Conservation (phyloP, 2,113 vertebrate genomes). For the Leptosomus discolor region DNA sequence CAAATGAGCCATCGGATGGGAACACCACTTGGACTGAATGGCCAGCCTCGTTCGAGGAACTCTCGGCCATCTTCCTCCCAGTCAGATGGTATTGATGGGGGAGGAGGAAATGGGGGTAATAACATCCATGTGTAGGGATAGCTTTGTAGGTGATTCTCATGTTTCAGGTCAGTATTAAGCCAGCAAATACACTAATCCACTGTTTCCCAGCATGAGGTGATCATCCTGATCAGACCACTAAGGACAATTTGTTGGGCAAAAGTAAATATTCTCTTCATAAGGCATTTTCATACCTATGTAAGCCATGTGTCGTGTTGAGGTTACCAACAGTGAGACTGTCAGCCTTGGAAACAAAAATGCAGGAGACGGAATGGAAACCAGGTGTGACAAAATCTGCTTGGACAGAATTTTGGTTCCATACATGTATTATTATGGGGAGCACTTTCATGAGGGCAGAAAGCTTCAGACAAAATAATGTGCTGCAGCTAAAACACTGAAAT, state of each 20-base stretch:
- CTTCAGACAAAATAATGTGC: neutral
- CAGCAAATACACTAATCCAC: neutral
- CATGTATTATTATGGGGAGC: neutral
- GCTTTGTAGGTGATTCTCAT: neutral
- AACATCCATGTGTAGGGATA: slow-evolving; percentile 73
- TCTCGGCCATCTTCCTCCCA: slow-evolving; percentile 85
- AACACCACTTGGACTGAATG: slow-evolving; percentile 66
- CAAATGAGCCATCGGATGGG: slow-evolving; percentile 84
- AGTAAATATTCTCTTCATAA: neutral
- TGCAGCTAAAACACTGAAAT: neutral
- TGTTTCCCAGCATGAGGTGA: neutral
- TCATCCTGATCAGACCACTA: neutral
- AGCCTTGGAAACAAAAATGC: neutral
- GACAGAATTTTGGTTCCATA: neutral
- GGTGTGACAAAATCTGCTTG: neutral
- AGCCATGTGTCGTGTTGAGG: neutral
- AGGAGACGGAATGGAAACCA: neutral
- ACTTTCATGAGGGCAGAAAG: neutral
- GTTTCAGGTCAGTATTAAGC: neutral
- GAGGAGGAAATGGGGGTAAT: slow-evolving; percentile 38
- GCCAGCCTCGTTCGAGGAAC: slow-evolving; percentile 75
- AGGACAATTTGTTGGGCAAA: neutral
- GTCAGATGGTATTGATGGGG: slow-evolving; percentile 82
- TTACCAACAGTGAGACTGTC: neutral
- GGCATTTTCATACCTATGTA: neutral